phyloP scores from a whole-genome alignment of 92 coral and sea anemone species.

The Heteractis magnifica region DNA sequence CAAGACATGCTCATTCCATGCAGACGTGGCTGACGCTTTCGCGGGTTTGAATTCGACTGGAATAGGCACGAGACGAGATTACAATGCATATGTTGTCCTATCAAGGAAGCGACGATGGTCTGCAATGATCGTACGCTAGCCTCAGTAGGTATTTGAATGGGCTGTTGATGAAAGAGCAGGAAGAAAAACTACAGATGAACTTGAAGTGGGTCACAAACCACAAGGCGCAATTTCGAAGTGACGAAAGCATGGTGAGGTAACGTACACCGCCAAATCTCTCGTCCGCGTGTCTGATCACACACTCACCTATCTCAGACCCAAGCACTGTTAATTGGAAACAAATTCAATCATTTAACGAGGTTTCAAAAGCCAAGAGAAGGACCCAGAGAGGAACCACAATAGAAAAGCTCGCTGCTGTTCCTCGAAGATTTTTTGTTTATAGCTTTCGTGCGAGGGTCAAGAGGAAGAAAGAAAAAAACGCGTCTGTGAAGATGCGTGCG shows the following conservation, averaged over 20 bases:
- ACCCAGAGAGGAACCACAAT: slow-evolving; percentile 6
- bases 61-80: slow-evolving; percentile 1
- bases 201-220: slow-evolving; percentile 26
- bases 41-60: not conserved
- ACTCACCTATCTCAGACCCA: slow-evolving; percentile 18
- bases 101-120: not conserved
- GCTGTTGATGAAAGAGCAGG: slow-evolving; percentile 25
- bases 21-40: not conserved
- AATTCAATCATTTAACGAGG: slow-evolving; percentile 61
- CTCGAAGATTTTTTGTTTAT: not conserved
- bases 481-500: too few species aligned
- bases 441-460: not conserved
- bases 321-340: slow-evolving; percentile 64
- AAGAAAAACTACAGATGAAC: slow-evolving; percentile 27
- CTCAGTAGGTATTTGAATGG: not conserved
- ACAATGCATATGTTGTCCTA: not conserved
- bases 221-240: slow-evolving; percentile 18
- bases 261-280: not conserved
- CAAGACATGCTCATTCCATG: not conserved
- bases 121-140: not conserved
- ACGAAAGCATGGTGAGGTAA: slow-evolving; percentile 25
- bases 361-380: not conserved
- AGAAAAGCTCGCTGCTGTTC: not conserved
- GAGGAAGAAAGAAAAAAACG: not conserved
- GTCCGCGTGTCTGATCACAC: not conserved